Base-by-base conservation (phyloP, 2,797 vertebrate species). In the Myoxocephalus aenaeus region DNA sequence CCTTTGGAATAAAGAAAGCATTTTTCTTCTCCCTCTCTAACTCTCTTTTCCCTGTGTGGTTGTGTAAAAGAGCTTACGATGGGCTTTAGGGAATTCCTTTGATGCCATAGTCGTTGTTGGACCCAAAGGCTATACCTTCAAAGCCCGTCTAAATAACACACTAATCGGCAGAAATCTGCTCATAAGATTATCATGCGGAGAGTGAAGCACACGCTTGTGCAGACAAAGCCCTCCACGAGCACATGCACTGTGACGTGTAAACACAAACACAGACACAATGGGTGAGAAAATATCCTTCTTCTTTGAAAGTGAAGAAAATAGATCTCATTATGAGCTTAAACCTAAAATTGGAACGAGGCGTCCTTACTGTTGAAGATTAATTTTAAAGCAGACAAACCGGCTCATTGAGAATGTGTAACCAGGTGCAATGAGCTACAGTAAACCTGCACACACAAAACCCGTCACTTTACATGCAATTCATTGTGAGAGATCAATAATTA, bases 131-230 rank as follows among this genome's bases (percentile, higher is more conserved):
- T 83, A 87, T 86, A 93, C 90, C 89, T 93, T 93, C 87, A 91
- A 94, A 93, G 92, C 87, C n/a, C 75, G 80, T 92, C 90, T 89
- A 91, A 95, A 95, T 92, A 94, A 92, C 89, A 79, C 65, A 83
- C 86, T 94, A 94, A 95, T 94, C 93, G 67, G 88, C 69, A 82
- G 73, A 92, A 95, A 95, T 95, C 94, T 94, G 89, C 90, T 93
- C 80, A 78, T 80, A 56, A 92, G 94, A 93, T 94, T 94, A 93
- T 79, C 80, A 75, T 48, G 76, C 65, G 51, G 77, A 58, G 87
- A 86, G 86, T 56, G 67, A 71, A 44, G 83, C 50, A n/a, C 70
- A 36, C 71, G 59, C 72, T 32, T 7, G 59, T 0, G 36, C 84
- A 87, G 87, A 88, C 80, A 90, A 90, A 88, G 73, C 77, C 51